Conservation (phyloP, 1,140 invertebrate species). For the Megalopta genalis region DNA sequence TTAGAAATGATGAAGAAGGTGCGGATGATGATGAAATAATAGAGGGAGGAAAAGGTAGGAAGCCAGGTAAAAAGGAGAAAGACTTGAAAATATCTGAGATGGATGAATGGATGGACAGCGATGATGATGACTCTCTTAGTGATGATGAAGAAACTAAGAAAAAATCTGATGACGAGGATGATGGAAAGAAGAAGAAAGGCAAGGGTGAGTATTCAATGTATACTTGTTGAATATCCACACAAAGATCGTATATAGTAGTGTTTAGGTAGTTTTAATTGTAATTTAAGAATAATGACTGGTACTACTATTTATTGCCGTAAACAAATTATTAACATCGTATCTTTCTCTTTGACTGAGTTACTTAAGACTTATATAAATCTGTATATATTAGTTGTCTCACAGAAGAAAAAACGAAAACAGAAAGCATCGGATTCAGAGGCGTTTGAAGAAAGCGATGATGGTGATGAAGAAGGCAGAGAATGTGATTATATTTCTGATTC, state of each 20-base stretch:
- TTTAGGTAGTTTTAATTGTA: no score
- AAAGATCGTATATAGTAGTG: no score
- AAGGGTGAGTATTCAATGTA: constrained; percentile 16
- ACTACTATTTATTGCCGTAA: background rate
- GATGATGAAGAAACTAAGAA: constrained; percentile 85
- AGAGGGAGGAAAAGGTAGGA: constrained; percentile 80
- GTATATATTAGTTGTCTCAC: constrained; percentile 50
- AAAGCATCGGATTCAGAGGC: constrained; percentile 91
- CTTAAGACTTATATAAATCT: constrained; percentile 1
- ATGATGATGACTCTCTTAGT: constrained; percentile 87
- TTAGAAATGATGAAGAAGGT: constrained; percentile 91
- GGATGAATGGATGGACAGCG: constrained; percentile 94
- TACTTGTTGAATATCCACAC: background rate
- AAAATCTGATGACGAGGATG: constrained; percentile 84
- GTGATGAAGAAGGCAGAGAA: constrained; percentile 96
- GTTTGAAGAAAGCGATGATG: constrained; percentile 97
- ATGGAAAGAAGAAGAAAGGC: constrained; percentile 85
- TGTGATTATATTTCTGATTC: constrained; percentile 93
- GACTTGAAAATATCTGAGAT: constrained; percentile 94
- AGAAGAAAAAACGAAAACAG: constrained; percentile 86
- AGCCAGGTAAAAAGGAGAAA: constrained; percentile 79
- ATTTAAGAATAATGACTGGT: background rate
- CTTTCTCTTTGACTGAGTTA: constrained; percentile 23
- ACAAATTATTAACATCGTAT: constrained; percentile 5
- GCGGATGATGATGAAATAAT: constrained; percentile 86